Percentiles rank a stretch among this genome's conserved stretches.
These are phyloP conservation scores for Brenthis hecate DNA, from an alignment of 2,888 invertebrate genomes.

Conservation along the genomic window DNA sequence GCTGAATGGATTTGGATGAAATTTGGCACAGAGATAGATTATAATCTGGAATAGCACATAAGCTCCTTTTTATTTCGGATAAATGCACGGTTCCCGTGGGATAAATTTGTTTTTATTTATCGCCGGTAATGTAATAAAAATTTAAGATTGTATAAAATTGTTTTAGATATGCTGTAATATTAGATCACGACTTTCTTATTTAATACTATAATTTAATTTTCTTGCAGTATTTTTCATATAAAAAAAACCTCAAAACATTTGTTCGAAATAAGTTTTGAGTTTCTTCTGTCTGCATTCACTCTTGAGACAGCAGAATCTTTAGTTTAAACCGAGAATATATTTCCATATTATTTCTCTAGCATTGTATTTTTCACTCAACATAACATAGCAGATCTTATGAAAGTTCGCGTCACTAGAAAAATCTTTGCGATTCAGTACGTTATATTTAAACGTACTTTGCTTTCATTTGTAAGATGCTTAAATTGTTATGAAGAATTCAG, in stretches of 20 bases:
- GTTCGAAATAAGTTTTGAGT: conserved; percentile 4
- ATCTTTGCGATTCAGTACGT: conserved; percentile 11
- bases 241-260: not conserved
- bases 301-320: conserved; percentile 20
- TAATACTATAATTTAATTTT: not conserved
- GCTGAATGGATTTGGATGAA: too few relatives aligned
- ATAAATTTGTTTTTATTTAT: too few relatives aligned
- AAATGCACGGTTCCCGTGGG: too few relatives aligned
- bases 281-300: conserved; percentile 5
- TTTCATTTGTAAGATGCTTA: too few relatives aligned
- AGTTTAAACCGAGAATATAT: conserved; percentile 18
- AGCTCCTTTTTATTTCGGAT: too few relatives aligned
- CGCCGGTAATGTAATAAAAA: too few relatives aligned
- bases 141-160: too few relatives aligned
- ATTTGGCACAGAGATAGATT: too few relatives aligned
- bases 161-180: too few relatives aligned
- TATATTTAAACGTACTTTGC: not conserved
- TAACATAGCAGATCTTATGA: conserved; percentile 5
- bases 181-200: not conserved
- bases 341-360: conserved; percentile 17
- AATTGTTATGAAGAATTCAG: too few relatives aligned
- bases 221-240: not conserved
- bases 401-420: conserved; percentile 1
- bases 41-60: too few relatives aligned
- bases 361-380: conserved; percentile 21